Conservation (phyloP, 2,113 vertebrate genomes). For the Melanocharis versteri region DNA sequence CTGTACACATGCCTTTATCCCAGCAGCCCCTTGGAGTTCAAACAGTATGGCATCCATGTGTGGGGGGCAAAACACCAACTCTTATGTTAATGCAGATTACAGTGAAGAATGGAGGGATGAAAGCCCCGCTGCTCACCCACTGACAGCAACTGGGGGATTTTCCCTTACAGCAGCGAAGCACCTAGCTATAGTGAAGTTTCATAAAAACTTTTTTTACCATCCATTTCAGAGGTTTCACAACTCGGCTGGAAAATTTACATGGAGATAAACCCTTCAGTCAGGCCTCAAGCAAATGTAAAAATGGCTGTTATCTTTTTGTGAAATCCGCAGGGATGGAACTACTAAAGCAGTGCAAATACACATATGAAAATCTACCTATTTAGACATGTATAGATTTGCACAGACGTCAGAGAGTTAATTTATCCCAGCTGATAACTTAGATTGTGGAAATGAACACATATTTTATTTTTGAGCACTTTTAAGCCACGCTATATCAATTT, state of each 20-base stretch:
- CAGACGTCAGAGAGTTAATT: neutral
- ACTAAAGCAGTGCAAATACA: neutral
- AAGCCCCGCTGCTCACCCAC: neutral
- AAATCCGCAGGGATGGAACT: neutral
- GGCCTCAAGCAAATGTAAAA: neutral
- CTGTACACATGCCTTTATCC: neutral
- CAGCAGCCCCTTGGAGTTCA: neutral
- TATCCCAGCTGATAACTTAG: neutral
- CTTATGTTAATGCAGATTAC: constrained; percentile 57
- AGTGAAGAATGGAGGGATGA: constrained; percentile 22
- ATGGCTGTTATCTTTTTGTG: neutral
- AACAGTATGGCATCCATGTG: constrained; percentile 3
- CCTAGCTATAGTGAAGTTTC: neutral
- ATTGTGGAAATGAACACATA: neutral
- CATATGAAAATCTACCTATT: neutral
- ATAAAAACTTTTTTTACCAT: neutral
- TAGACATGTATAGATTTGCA: neutral
- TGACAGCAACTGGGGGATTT: neutral
- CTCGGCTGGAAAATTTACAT: neutral
- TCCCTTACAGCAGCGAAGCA: neutral
- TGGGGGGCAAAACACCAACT: neutral
- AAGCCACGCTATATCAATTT: neutral
- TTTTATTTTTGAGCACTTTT: neutral
- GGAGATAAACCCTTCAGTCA: neutral
- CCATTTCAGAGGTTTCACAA: neutral